Evolutionary conservation across 2,113 vertebrate genomes (phyloP).

Genomic region (Athene cunicularia): DNA sequence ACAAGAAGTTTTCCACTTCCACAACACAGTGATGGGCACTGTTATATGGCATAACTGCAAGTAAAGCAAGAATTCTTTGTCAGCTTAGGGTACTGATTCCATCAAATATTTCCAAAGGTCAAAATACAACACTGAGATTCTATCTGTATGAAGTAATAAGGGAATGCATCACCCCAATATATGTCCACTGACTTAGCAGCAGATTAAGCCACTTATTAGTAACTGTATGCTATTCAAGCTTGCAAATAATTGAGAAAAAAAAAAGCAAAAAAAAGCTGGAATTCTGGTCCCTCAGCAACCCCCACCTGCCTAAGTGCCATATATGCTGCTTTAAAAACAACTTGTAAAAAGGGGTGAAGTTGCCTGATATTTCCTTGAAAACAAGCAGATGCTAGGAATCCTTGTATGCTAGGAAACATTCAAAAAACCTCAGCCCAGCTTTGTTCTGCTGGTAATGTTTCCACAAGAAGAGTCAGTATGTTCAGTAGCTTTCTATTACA

Average conservation of each 20-base stretch:
- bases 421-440: conserved; percentile 32
- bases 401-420: conserved; percentile 1
- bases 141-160: not conserved
- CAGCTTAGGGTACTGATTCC: not conserved
- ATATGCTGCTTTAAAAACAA: not conserved
- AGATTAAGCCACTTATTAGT: conserved; percentile 8
- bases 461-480: conserved; percentile 68
- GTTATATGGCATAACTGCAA: conserved; percentile 99
- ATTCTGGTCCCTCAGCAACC: not conserved
- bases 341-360: conserved; percentile 18
- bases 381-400: conserved; percentile 1
- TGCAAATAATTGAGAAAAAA: conserved; percentile 9
- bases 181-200: not conserved
- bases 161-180: not conserved
- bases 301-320: not conserved
- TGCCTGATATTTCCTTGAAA: conserved; percentile 30
- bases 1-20: conserved; percentile 98
- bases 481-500: conserved; percentile 75
- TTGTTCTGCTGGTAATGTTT: conserved; percentile 69
- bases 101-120: not conserved
- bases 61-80: conserved; percentile 53
- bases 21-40: conserved; percentile 99
- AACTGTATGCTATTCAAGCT: conserved; percentile 36
- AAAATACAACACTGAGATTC: not conserved
- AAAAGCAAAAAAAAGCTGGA: not conserved